Percentiles rank a stretch among this genome's conserved stretches.
These are phyloP conservation scores for Apamea epomidion DNA, from an alignment of 2,888 invertebrate genomes.

Conservation along the genomic window DNA sequence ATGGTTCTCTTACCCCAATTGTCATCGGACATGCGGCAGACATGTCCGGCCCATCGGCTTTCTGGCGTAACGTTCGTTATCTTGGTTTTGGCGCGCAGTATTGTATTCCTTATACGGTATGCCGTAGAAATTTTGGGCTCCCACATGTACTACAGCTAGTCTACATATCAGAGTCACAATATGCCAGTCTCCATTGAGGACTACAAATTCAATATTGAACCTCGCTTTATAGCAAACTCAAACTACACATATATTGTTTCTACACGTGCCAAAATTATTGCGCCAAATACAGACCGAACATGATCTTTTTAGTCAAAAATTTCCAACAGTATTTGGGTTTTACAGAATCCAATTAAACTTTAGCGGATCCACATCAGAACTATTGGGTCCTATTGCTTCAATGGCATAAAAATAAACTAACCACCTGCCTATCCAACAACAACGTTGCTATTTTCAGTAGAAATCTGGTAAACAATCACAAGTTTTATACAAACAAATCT, in stretches of 20 bases:
- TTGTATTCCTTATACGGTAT: too few species aligned
- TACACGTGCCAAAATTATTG: neutral
- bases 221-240: neutral
- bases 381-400: neutral
- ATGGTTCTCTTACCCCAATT: too few species aligned
- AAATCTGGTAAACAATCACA: neutral
- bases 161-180: neutral
- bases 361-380: neutral
- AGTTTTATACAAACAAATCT: neutral
- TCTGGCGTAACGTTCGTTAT: too few species aligned
- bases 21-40: too few species aligned
- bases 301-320: too few species aligned
- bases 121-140: too few species aligned
- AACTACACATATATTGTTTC: too few species aligned
- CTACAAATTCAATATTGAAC: neutral
- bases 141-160: too few species aligned
- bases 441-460: neutral
- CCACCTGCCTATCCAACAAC: neutral
- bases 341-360: constrained; percentile 36
- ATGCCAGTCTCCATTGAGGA: neutral
- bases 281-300: neutral
- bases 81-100: too few species aligned
- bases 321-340: neutral
- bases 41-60: too few species aligned
- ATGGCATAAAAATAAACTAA: neutral